These are phyloP conservation scores for Gonioctena quinquepunctata DNA, from an alignment of 1,140 invertebrate species.

Conservation along the genomic window DNA sequence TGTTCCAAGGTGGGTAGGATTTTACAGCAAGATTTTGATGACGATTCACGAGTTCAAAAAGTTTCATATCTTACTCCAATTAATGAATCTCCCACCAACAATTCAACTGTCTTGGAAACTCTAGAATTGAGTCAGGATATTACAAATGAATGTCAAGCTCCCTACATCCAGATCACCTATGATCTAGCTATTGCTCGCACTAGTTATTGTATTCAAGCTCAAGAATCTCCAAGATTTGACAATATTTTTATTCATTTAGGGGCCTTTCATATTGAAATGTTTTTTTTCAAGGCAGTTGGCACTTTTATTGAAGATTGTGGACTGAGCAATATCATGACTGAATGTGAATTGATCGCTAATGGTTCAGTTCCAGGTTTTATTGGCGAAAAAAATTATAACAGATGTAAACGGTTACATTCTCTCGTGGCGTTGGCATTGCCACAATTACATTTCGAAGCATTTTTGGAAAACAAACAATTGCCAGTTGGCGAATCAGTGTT, in stretches of 20 bases:
- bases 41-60: slow-evolving; percentile 23
- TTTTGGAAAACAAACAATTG: slow-evolving; percentile 23
- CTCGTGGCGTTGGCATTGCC: slow-evolving; percentile 15
- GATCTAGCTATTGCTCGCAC: slow-evolving; percentile 52
- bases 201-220: slow-evolving; percentile 50
- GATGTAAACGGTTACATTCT: slow-evolving; percentile 29
- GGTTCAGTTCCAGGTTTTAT: slow-evolving; percentile 26
- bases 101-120: slow-evolving; percentile 15
- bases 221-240: slow-evolving; percentile 43
- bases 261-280: slow-evolving; percentile 52
- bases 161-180: slow-evolving; percentile 43
- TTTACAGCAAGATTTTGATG: slow-evolving; percentile 23
- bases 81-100: slow-evolving; percentile 30
- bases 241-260: slow-evolving; percentile 54
- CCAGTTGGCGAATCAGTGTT: slow-evolving; percentile 10
- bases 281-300: slow-evolving; percentile 24
- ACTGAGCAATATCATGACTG: slow-evolving; percentile 26
- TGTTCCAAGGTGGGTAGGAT: slow-evolving; percentile 50
- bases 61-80: slow-evolving; percentile 35
- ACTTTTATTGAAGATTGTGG: slow-evolving; percentile 53
- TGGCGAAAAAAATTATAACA: slow-evolving; percentile 27
- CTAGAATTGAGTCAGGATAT: slow-evolving; percentile 21
- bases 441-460: slow-evolving; percentile 30
- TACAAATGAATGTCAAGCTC: slow-evolving; percentile 23
- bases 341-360: slow-evolving; percentile 14